phyloP scores from a whole-genome alignment of 2,113 vertebrate genomes.

The Seriola dumerili region DNA sequence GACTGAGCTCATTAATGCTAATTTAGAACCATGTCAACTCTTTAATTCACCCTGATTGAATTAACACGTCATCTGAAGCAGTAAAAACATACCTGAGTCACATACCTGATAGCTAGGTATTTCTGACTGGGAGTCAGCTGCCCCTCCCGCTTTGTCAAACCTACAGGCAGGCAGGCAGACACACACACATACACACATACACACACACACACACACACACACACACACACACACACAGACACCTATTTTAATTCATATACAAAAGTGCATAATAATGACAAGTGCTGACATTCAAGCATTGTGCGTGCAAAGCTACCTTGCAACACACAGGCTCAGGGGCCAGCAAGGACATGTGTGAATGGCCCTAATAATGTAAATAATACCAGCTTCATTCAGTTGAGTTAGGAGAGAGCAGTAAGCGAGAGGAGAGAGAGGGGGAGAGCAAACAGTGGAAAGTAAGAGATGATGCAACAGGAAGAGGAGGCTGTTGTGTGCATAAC shows the following conservation, averaged over 20 bases:
- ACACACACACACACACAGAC: conserved; percentile 28
- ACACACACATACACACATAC: conserved; percentile 2
- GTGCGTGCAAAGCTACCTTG: too few relatives aligned
- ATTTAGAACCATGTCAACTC: conserved; percentile 3
- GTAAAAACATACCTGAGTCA: conserved; percentile 85
- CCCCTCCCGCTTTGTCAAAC: conserved; percentile 91
- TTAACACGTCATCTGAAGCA: conserved; percentile 52
- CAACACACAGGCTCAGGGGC: neutral
- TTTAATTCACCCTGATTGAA: conserved; percentile 14
- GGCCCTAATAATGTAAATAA: conserved; percentile 7
- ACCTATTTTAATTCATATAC: neutral
- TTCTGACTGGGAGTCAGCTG: conserved; percentile 92
- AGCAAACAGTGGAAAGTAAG: neutral
- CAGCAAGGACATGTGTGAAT: neutral
- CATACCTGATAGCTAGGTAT: conserved; percentile 96
- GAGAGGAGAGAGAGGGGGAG: neutral
- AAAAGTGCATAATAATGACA: neutral
- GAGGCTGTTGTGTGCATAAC: conserved; percentile 13
- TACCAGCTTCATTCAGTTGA: neutral
- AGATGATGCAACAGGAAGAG: conserved; percentile 9
- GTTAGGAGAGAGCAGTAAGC: neutral
- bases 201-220: too few relatives aligned
- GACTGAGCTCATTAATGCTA: neutral
- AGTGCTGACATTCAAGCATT: neutral
- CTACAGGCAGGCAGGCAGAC: conserved; percentile 72